Base-by-base conservation (phyloP, 2,888 invertebrate genomes). In the Drosophila sordidapex region DNA sequence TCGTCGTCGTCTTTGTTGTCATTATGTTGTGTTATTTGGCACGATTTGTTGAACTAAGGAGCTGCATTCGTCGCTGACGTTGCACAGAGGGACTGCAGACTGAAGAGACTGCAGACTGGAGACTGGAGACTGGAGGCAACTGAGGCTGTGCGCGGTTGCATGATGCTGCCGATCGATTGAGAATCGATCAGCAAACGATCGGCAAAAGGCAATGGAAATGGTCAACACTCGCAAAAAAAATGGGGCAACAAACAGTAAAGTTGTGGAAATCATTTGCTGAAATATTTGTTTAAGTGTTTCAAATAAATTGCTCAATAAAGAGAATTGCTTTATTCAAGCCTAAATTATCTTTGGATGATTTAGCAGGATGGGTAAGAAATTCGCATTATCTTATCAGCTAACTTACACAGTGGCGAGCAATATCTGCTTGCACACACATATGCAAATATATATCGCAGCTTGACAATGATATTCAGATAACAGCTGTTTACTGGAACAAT, bases 11-110 rank as follows among this genome's bases (percentile, higher is more conserved):
- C 91, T 91, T 89, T 85, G 87, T 85, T 90, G 90, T 87, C 87
- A 84, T 89, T 85, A 85, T 85, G 87, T 90, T 90, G 88, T 90
- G 89, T 89, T 89, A 91, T 89, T 91, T 91, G 90, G 90, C 90
- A 90, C 90, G 90, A 90, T 91, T 90, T 90, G 91, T 91, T 90
- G 89, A 89, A 80, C 80, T 70, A 86, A 86, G 83, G 77, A 78
- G 79, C 75, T 70, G 74, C 62, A 54, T 60, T 74, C 36, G 66
- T 61, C 25, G 57, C 57, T 56, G 70, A 51, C 38, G 49, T 35
- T 64, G 60, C 49, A 29, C 43, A 51, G 46, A 54, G 40, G 29
- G 13, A 29, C 36, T 29, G 29, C 35, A 38, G 25, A 51, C 51
- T 10, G 59, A 33, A 10, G 11, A n/a, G 58, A 21, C 33, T 51